These are phyloP conservation scores for Xenotilapia caudafasciata DNA, from an alignment of 2,113 vertebrate species.

Conservation along the genomic window DNA sequence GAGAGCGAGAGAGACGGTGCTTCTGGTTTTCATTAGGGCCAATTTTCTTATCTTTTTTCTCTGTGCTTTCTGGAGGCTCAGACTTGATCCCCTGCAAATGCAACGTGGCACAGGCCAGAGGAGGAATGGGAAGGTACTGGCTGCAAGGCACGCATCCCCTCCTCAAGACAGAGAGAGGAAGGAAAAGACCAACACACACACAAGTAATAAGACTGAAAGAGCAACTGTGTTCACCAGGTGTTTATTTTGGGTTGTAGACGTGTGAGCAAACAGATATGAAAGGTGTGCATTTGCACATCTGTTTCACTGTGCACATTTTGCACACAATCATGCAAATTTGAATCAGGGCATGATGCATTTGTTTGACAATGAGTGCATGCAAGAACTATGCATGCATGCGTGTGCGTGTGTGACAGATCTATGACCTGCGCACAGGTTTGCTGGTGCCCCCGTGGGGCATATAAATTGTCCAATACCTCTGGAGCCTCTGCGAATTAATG, in stretches of 20 bases:
- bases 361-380: not conserved
- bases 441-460: not conserved
- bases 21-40: constrained; percentile 92
- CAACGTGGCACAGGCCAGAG: constrained; percentile 78
- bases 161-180: constrained; percentile 10
- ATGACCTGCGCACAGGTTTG: not conserved
- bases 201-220: not conserved
- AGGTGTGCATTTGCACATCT: not conserved
- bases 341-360: not conserved
- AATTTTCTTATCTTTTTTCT: constrained; percentile 92
- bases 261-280: not conserved
- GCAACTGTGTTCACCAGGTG: not conserved
- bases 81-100: constrained; percentile 84
- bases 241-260: not conserved
- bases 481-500: not conserved
- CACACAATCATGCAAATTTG: not conserved
- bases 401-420: not conserved
- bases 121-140: constrained; percentile 77
- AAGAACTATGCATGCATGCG: not conserved
- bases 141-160: constrained; percentile 62
- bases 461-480: not conserved
- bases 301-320: not conserved
- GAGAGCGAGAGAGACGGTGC: constrained; percentile 49
- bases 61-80: constrained; percentile 74
- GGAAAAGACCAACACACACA: not conserved